Evolutionary conservation across 1,140 invertebrate species (phyloP).

Genomic region (Drosophila tsacasi): DNA sequence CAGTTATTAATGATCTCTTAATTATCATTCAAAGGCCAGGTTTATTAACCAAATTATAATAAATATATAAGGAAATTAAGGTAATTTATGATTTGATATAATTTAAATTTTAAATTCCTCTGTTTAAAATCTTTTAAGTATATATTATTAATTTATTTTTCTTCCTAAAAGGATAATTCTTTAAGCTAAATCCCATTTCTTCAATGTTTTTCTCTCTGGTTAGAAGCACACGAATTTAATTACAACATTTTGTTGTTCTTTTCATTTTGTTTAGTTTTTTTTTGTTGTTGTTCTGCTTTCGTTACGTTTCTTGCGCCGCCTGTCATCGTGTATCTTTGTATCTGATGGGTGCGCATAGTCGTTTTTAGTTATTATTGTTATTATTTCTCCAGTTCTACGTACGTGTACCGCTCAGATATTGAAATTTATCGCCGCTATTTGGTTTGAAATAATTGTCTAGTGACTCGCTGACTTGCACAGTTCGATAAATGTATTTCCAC

Average conservation of each 20-base stretch:
- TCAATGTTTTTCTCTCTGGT: conserved; percentile 1
- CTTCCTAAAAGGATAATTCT: background rate
- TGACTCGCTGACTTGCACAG: conserved; percentile 56
- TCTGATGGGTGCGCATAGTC: conserved; percentile 69
- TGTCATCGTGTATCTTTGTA: conserved; percentile 69
- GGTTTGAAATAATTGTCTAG: conserved; percentile 74
- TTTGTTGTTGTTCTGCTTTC: conserved; percentile 27
- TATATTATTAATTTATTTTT: background rate
- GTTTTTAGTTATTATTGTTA: conserved; percentile 81
- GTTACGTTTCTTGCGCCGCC: conserved; percentile 40
- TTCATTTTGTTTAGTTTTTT: conserved; percentile 40
- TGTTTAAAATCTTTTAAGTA: too few relatives aligned
- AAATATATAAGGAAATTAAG: too few relatives aligned
- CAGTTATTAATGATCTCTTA: background rate
- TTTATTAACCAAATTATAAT: too few relatives aligned
- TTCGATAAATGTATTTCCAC: conserved; percentile 70
- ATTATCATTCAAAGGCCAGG: background rate
- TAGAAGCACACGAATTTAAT: conserved; percentile 71
- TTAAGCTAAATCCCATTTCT: background rate
- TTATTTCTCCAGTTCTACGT: conserved; percentile 78
- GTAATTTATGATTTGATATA: background rate
- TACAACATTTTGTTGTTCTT: conserved; percentile 62
- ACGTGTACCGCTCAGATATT: conserved; percentile 70
- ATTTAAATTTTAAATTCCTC: background rate
- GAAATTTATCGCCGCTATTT: conserved; percentile 81